A percentile compares a stretch with the other conserved stretches of the same genome.
phyloP scores from a whole-genome alignment of 2,888 invertebrate genomes.

The Trilocha varians region DNA sequence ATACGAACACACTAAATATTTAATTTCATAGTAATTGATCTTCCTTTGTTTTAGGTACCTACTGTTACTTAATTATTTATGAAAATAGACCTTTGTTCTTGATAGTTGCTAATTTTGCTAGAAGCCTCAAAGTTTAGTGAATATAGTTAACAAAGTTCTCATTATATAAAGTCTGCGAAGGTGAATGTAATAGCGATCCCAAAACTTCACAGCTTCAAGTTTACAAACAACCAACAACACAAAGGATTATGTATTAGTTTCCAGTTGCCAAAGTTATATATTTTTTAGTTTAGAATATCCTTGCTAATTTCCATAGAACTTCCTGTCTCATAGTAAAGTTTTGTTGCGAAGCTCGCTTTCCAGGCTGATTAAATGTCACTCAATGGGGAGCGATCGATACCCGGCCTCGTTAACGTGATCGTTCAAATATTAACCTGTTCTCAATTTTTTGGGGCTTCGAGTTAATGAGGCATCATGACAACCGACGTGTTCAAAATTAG shows the following conservation, averaged over 20 bases:
- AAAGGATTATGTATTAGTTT: background rate
- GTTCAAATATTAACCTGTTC: background rate
- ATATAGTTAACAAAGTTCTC: no score
- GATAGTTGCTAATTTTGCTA: no score
- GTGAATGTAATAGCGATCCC: background rate
- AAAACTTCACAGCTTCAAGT: background rate
- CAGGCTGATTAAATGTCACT: slow-evolving; percentile 25
- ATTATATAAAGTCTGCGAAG: background rate
- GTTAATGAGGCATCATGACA: background rate
- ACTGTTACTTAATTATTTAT: no score
- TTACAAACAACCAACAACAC: background rate
- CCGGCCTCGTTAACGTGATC: slow-evolving; percentile 6
- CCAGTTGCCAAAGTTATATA: background rate
- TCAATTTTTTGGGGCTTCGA: background rate
- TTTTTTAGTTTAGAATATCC: background rate
- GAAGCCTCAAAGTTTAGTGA: no score
- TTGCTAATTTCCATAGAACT: slow-evolving; percentile 1
- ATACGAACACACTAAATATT: no score
- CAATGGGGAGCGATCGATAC: slow-evolving; percentile 16
- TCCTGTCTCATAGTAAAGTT: slow-evolving; percentile 2
- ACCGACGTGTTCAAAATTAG: background rate
- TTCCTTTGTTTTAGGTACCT: no score
- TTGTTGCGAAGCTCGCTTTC: slow-evolving; percentile 13
- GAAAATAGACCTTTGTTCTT: no score
- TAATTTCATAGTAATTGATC: no score